These are phyloP conservation scores for Linnaemya vulpina DNA, from an alignment of 2,888 invertebrate genomes.

Conservation along the genomic window DNA sequence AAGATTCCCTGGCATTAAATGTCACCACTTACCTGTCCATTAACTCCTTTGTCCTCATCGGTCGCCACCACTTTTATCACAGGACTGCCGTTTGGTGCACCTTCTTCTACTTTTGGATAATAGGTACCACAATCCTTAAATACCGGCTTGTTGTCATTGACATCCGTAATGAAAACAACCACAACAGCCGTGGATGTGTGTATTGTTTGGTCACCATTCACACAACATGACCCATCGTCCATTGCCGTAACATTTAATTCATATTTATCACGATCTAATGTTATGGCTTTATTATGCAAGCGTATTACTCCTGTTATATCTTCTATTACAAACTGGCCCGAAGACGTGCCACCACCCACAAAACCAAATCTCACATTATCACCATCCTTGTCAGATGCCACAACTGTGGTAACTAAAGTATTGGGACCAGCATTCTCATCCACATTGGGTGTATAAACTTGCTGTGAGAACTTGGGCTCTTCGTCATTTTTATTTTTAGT, in stretches of 20 bases:
- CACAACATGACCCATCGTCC: conserved; percentile 99
- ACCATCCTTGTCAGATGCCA: conserved; percentile 98
- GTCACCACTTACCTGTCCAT: conserved; percentile 87
- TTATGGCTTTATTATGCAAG: conserved; percentile 92
- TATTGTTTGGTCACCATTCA: conserved; percentile 92
- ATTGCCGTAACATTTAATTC: conserved; percentile 98
- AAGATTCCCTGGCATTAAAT: not conserved
- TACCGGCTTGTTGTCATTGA: conserved; percentile 98
- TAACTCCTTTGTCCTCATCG: conserved; percentile 97
- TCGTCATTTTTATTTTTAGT: conserved; percentile 99
- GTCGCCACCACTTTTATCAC: conserved; percentile 97
- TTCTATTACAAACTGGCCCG: conserved; percentile 97
- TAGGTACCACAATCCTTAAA: conserved; percentile 97
- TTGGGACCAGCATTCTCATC: conserved; percentile 98
- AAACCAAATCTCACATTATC: conserved; percentile 97
- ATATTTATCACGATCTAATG: conserved; percentile 95
- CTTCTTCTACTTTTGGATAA: conserved; percentile 96
- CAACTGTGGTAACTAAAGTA: conserved; percentile 97
- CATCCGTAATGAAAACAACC: conserved; percentile 97
- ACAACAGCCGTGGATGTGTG: conserved; percentile 97
- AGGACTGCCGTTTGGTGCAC: conserved; percentile 95
- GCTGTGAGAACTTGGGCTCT: conserved; percentile 97
- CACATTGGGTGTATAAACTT: conserved; percentile 97
- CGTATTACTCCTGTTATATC: conserved; percentile 97
- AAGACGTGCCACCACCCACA: conserved; percentile 94